phyloP scores from a whole-genome alignment of 2,888 invertebrate species.

The Diplazon laetatorius region DNA sequence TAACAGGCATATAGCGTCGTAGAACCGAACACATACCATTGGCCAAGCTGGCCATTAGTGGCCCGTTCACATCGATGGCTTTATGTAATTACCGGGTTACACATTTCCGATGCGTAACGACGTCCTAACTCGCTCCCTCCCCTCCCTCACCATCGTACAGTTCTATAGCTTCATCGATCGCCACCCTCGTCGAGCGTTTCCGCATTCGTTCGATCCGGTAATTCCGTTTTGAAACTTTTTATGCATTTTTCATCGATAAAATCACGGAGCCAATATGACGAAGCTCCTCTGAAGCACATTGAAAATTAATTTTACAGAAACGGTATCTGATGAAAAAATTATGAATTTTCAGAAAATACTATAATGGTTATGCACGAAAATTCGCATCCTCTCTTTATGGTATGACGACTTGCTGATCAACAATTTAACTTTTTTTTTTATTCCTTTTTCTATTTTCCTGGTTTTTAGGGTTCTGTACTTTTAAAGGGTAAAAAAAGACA shows the following conservation, averaged over 20 bases:
- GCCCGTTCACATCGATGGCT: conserved; percentile 62
- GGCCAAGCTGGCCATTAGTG: conserved; percentile 60
- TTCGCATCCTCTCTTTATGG: conserved; percentile 7
- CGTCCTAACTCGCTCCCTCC: conserved; percentile 23
- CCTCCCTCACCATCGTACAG: not conserved
- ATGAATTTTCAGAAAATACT: conserved; percentile 27
- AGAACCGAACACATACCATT: conserved; percentile 43
- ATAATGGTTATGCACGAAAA: conserved; percentile 21
- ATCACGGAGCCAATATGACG: not conserved
- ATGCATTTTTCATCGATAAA: not conserved
- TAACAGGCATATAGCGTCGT: conserved; percentile 37
- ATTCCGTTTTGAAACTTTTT: not conserved
- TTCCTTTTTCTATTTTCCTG: not conserved
- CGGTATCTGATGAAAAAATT: conserved; percentile 8
- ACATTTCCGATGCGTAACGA: conserved; percentile 63
- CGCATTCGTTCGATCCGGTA: conserved; percentile 5
- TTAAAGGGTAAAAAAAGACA: too few species aligned
- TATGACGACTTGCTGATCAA: conserved; percentile 31
- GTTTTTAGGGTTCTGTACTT: too few species aligned
- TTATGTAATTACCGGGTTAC: conserved; percentile 63
- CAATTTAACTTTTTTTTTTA: conserved; percentile 9
- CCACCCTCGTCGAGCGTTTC: not conserved
- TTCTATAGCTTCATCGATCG: conserved; percentile 30
- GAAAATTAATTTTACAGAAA: not conserved
- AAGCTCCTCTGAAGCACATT: not conserved